A percentile compares a stretch with the other conserved stretches of the same genome.
These are phyloP conservation scores for Hirudo medicinalis DNA, from an alignment of 1,140 invertebrate genomes.

Conservation along the genomic window DNA sequence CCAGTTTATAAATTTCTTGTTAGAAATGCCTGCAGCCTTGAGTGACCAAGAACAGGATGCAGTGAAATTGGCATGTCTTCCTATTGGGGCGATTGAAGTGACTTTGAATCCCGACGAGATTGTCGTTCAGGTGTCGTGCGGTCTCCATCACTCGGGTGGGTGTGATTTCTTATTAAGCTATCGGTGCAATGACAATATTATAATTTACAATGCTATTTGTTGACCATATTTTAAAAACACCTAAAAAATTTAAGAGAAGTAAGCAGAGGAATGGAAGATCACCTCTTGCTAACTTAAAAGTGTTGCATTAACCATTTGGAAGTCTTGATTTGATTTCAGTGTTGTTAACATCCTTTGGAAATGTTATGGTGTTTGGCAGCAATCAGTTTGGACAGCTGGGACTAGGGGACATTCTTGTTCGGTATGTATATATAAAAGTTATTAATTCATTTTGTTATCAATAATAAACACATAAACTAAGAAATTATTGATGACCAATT, in stretches of 20 bases:
- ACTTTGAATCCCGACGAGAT: slow-evolving; percentile 45
- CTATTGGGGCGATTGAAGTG: slow-evolving; percentile 61
- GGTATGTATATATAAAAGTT: slow-evolving; percentile 19
- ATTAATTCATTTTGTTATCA: not conserved
- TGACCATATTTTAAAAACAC: too few species aligned
- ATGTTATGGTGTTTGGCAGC: slow-evolving; percentile 67
- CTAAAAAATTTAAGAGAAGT: not conserved
- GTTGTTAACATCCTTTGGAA: slow-evolving; percentile 52
- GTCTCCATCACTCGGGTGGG: slow-evolving; percentile 68
- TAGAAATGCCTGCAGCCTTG: slow-evolving; percentile 34
- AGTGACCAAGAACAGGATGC: slow-evolving; percentile 42
- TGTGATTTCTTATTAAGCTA: slow-evolving; percentile 20
- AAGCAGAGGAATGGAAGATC: too few species aligned
- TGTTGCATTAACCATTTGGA: not conserved
- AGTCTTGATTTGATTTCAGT: slow-evolving; percentile 37
- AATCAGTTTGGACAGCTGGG: slow-evolving; percentile 89
- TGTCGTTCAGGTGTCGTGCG: slow-evolving; percentile 69
- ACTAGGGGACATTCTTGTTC: slow-evolving; percentile 56
- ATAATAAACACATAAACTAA: too few species aligned
- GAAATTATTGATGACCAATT: too few species aligned
- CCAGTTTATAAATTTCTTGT: slow-evolving; percentile 22
- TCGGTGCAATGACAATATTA: too few species aligned
- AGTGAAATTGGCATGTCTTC: slow-evolving; percentile 54
- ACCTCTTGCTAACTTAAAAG: not conserved
- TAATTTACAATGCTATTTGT: too few species aligned